Evolutionary conservation across 2,888 invertebrate species (phyloP), one percentile per base, ranked within the genome.

Genomic region (Eupithecia subumbrata): DNA sequence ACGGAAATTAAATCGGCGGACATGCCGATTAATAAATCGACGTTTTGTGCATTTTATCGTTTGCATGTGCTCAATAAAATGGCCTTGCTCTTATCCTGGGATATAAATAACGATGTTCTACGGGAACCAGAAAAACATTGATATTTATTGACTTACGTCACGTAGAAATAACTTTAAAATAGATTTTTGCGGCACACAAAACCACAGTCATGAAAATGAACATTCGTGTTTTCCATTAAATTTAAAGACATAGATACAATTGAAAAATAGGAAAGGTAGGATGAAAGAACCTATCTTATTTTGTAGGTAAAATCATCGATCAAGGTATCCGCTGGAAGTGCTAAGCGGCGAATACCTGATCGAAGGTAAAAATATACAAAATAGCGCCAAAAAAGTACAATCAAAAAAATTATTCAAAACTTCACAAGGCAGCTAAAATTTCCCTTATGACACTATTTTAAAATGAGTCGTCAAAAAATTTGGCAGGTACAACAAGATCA

Each of bases 21-120:
- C n/a, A 37, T 18, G 12, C n/a, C 18, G 66, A 67, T 66, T 37
- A 63, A 34, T 67, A 37, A n/a, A n/a, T 67, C 40, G 18, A 3
- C 18, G 16, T 64, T 64, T 18, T 8, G 12, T 34, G 66, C 34
- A 67, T 1, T 67, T 67, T 67, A 67, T 67, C 40, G 66, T 37
- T 64, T 68, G 43, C 68, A 68, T 43, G 67, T 45, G n/a, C 43
- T 43, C 67, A 72, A 37, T 67, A 67, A 40, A 68, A 25, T 43
- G 43, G 16, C 68, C 68, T 68, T 68, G 22, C 25, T 22, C 40
- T 37, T 40, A 67, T 67, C 40, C 40, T 67, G 67, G n/a, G 12
- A 14, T 43, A 40, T n/a, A 40, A 67, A 67, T 67, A 16, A 67
- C 22, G 56, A 56, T 56, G 34, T 64, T 34, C 34, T 2, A 64